These are phyloP conservation scores for Macrotrachela quadricornifera DNA, from an alignment of 1,140 invertebrate species.

Conservation along the genomic window DNA sequence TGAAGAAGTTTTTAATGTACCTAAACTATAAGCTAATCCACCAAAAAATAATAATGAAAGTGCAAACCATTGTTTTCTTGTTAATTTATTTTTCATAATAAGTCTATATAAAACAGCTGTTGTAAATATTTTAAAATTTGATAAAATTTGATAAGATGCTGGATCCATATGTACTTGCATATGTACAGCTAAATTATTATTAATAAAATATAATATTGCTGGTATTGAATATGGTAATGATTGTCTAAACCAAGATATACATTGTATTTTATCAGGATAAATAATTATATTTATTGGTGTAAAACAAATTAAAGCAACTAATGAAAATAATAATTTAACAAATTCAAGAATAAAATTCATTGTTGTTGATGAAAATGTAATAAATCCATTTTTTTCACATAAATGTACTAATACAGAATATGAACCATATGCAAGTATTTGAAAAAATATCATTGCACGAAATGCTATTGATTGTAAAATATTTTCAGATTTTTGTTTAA, in stretches of 20 bases:
- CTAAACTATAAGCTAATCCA: neutral
- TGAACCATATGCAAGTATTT: constrained; percentile 20
- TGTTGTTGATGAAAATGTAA: constrained; percentile 23
- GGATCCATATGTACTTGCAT: constrained; percentile 29
- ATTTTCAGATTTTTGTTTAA: too few relatives aligned
- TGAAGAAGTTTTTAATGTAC: too few relatives aligned
- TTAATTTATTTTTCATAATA: constrained; percentile 21
- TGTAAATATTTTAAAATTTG: constrained; percentile 25
- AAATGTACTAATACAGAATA: constrained; percentile 25
- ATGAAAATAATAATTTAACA: constrained; percentile 16
- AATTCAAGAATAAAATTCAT: constrained; percentile 22
- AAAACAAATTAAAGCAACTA: neutral
- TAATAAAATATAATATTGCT: constrained; percentile 22
- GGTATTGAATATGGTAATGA: constrained; percentile 21
- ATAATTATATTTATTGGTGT: neutral
- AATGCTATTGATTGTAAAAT: too few relatives aligned
- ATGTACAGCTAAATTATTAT: constrained; percentile 23
- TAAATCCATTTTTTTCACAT: constrained; percentile 20
- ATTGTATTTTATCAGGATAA: neutral
- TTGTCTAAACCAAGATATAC: too few relatives aligned
- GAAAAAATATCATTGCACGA: constrained; percentile 6
- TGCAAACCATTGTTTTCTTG: constrained; percentile 4
- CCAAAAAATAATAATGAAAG: constrained; percentile 1
- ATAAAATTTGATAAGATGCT: constrained; percentile 26
- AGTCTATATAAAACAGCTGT: constrained; percentile 24